Percentiles rank a stretch among this genome's conserved stretches.
These are phyloP conservation scores for Tetragonula carbonaria DNA, from an alignment of 2,888 invertebrate species.

Conservation along the genomic window DNA sequence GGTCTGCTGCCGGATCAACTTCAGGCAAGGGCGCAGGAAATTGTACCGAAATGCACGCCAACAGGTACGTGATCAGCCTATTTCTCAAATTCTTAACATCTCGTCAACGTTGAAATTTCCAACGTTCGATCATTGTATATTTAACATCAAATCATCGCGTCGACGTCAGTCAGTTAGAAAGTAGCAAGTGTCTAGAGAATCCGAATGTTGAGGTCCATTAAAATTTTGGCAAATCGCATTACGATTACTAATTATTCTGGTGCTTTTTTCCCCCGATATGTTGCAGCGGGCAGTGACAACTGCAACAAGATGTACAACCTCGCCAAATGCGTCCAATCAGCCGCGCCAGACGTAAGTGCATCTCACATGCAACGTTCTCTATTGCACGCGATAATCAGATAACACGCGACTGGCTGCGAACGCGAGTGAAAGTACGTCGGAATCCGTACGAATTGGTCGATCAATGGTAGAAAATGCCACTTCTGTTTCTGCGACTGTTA, in stretches of 20 bases:
- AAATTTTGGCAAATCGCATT: too few relatives aligned
- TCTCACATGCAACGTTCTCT: neutral
- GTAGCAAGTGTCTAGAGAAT: too few relatives aligned
- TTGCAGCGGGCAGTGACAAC: conserved; percentile 72
- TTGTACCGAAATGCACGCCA: conserved; percentile 69
- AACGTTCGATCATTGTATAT: neutral
- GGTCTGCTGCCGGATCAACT: conserved; percentile 76
- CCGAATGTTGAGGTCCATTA: neutral
- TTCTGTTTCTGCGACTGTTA: neutral
- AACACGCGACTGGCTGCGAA: neutral
- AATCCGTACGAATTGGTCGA: neutral
- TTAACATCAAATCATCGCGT: too few relatives aligned
- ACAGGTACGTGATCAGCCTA: conserved; percentile 57
- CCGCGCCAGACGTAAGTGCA: conserved; percentile 75
- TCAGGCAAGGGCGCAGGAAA: conserved; percentile 58
- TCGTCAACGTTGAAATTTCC: neutral
- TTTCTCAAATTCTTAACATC: neutral
- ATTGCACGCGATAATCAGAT: neutral
- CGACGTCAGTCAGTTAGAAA: too few relatives aligned
- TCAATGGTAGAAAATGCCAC: neutral
- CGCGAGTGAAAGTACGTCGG: neutral
- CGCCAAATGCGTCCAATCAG: conserved; percentile 73
- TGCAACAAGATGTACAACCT: conserved; percentile 77
- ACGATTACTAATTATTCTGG: too few relatives aligned
- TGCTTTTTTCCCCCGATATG: neutral